Base-by-base conservation (phyloP, 2,888 invertebrate genomes). In the Eupithecia inturbata region DNA sequence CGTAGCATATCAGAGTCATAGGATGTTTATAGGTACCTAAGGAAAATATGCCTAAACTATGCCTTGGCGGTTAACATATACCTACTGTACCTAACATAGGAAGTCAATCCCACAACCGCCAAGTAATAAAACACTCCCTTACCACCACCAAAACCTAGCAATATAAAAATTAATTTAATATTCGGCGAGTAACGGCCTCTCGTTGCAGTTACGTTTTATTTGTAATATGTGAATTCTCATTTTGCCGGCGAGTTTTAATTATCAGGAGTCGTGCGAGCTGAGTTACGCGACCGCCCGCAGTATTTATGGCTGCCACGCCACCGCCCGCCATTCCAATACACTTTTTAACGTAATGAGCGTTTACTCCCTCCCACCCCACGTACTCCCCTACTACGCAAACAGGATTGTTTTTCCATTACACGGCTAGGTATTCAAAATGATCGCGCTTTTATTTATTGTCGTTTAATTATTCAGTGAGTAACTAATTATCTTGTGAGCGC, bases 231-330 rank as follows among this genome's bases (percentile, higher is more conserved):
- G 94, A 92, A 93, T 92, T 93, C 88, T 88, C 87, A 88, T 91
- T 92, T 93, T 90, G 89, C 91, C 87, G 91, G 89, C 91, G 95
- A 95, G 94, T 95, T 95, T 95, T 95, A 95, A 95, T 95, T 95
- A 95, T 93, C 92, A 89, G 89, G 88, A 92, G 92, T 93, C 93
- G 92, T 91, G 92, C 88, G 87, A 87, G 90, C 87, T 94, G 94
- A 94, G 88, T 91, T 93, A 94, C 93, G 93, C 95, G 95, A 95
- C 95, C 95, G 93, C 95, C 90, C 89, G 89, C 91, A 85, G 89
- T 94, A 95, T 95, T 95, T 95, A 95, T 95, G 91, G 89, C 90
- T 83, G 87, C 89, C 87, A 87, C 89, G 67, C 71, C 66, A 77
- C 87, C 87, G 85, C 91, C 91, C 91, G 85, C 91, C 91, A 88